Conservation (phyloP, 2,888 invertebrate genomes). For the Sarcophaga variegata region DNA sequence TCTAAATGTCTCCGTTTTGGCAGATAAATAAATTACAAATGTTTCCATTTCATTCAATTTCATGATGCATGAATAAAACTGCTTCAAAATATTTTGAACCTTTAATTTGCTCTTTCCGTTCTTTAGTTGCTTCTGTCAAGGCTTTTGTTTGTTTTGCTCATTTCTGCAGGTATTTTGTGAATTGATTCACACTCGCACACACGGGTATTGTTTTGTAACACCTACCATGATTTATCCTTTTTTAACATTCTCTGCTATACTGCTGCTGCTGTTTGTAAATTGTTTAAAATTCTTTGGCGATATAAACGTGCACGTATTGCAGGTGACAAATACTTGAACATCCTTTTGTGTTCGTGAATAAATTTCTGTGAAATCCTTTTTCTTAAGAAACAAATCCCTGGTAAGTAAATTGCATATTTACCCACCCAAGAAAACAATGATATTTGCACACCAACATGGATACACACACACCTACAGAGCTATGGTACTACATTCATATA, state of each 20-base stretch:
- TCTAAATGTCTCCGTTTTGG: constrained; percentile 20
- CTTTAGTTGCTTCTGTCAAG: not conserved
- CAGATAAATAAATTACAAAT: constrained; percentile 21
- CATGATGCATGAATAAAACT: not conserved
- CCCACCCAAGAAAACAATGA: not conserved
- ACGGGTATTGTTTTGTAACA: constrained; percentile 31
- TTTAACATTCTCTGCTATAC: constrained; percentile 43
- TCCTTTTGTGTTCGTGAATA: constrained; percentile 55
- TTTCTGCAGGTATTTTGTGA: constrained; percentile 4
- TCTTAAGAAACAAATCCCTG: constrained; percentile 43
- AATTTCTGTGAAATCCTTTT: constrained; percentile 60
- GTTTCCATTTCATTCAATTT: not conserved
- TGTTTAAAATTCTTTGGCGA: constrained; percentile 60
- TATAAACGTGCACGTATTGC: constrained; percentile 64
- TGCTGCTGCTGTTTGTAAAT: constrained; percentile 47
- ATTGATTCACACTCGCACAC: constrained; percentile 20
- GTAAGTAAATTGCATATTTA: constrained; percentile 43
- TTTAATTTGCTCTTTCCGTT: not conserved
- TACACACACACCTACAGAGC: not conserved
- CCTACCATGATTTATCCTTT: constrained; percentile 56
- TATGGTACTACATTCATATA: too few relatives aligned
- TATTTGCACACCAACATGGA: too few relatives aligned
- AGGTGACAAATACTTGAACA: constrained; percentile 68
- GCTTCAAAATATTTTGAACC: not conserved
- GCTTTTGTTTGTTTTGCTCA: not conserved